phyloP scores from a whole-genome alignment of 2,113 vertebrate genomes.

The Xyrauchen texanus region DNA sequence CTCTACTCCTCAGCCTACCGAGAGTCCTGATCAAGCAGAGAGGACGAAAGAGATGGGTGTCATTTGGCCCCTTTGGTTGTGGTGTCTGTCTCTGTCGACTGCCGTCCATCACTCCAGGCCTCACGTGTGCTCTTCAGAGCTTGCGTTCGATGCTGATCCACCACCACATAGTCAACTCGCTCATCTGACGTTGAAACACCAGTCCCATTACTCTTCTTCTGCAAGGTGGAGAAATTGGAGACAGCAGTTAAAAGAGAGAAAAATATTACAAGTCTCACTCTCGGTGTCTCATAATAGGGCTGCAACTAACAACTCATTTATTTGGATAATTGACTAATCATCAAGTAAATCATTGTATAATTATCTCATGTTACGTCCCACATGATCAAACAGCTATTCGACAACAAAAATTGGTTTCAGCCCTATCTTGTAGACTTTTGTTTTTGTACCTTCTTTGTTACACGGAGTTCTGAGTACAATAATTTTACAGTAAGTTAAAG shows the following conservation, averaged over 20 bases:
- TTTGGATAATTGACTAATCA: too few relatives aligned
- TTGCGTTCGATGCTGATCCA: slow-evolving; percentile 94
- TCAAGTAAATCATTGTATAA: too few relatives aligned
- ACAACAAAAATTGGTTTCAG: too few relatives aligned
- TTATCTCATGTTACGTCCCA: too few relatives aligned
- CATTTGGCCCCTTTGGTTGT: slow-evolving; percentile 88
- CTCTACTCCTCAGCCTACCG: slow-evolving; percentile 40
- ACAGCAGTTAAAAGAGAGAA: background rate
- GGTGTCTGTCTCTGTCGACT: slow-evolving; percentile 91
- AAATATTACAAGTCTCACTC: background rate
- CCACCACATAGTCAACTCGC: slow-evolving; percentile 96
- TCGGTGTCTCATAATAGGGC: too few relatives aligned
- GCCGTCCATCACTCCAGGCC: slow-evolving; percentile 94
- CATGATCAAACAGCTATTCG: too few relatives aligned
- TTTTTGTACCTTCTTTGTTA: too few relatives aligned
- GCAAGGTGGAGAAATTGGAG: slow-evolving; percentile 3
- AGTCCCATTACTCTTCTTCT: slow-evolving; percentile 91
- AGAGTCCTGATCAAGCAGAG: slow-evolving; percentile 26
- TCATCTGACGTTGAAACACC: slow-evolving; percentile 89
- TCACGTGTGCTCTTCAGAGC: slow-evolving; percentile 94
- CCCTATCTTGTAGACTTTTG: too few relatives aligned
- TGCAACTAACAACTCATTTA: too few relatives aligned
- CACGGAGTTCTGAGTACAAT: too few relatives aligned
- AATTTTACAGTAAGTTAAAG: too few relatives aligned
- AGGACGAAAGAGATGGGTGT: slow-evolving; percentile 58